Evolutionary conservation across 1,140 invertebrate genomes (phyloP).

Genomic region (Helicoverpa zea): DNA sequence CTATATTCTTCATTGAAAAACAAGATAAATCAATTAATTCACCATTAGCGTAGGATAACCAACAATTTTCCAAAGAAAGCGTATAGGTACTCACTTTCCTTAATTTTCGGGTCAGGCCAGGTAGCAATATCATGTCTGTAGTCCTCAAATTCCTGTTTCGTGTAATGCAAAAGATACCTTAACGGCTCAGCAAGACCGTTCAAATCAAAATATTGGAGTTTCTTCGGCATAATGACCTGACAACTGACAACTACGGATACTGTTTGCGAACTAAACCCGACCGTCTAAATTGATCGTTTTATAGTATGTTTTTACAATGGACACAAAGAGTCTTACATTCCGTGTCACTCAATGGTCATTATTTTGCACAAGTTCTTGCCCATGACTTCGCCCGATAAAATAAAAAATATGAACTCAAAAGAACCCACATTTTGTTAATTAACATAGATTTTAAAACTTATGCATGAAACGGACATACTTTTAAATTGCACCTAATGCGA

Average conservation of each 20-base stretch:
- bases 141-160: slow-evolving; percentile 91
- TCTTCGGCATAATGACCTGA: slow-evolving; percentile 66
- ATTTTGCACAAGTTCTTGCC: too few species aligned
- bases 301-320: neutral
- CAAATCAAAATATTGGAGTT: slow-evolving; percentile 87
- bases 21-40: too few species aligned
- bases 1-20: too few species aligned
- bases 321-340: too few species aligned
- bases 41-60: neutral
- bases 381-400: too few species aligned
- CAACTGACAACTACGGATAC: neutral
- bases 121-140: slow-evolving; percentile 86
- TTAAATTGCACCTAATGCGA: too few species aligned
- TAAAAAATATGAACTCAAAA: too few species aligned
- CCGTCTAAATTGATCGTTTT: neutral
- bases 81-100: slow-evolving; percentile 79
- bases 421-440: too few species aligned
- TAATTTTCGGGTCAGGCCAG: slow-evolving; percentile 87
- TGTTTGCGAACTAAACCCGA: neutral
- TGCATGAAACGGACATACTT: too few species aligned
- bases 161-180: slow-evolving; percentile 91
- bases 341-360: too few species aligned
- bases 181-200: slow-evolving; percentile 91
- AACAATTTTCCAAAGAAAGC: neutral
- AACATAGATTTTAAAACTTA: too few species aligned